These are phyloP conservation scores for Gandaritis pyraliata DNA, from an alignment of 2,888 invertebrate genomes.

Conservation along the genomic window DNA sequence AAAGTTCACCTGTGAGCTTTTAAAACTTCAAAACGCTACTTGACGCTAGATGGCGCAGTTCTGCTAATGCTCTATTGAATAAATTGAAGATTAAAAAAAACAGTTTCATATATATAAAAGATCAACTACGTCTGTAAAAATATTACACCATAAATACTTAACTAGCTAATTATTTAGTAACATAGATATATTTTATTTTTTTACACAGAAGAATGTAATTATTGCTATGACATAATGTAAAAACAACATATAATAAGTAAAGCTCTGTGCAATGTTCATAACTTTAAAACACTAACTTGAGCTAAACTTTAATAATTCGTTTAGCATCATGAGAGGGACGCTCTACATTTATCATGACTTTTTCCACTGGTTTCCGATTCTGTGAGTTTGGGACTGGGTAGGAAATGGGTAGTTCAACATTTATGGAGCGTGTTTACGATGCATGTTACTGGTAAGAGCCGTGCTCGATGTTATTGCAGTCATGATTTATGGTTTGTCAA, in stretches of 20 bases:
- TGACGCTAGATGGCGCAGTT: conserved; percentile 55
- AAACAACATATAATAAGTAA: too few relatives aligned
- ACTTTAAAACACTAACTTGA: too few relatives aligned
- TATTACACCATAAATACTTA: too few relatives aligned
- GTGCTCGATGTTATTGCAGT: conserved; percentile 10
- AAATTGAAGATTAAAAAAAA: not conserved
- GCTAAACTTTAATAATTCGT: too few relatives aligned
- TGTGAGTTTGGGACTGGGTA: conserved; percentile 7
- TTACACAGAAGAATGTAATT: too few relatives aligned
- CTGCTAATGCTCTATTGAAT: not conserved
- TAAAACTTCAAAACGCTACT: conserved; percentile 49
- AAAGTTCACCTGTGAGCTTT: conserved; percentile 18
- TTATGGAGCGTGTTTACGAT: conserved; percentile 18
- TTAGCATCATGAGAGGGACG: not conserved
- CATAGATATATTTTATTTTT: too few relatives aligned
- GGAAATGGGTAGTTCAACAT: conserved; percentile 10
- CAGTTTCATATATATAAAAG: too few relatives aligned
- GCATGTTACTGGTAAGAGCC: conserved; percentile 10
- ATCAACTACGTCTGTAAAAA: too few relatives aligned
- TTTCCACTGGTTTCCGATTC: not conserved
- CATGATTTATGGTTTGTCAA: conserved; percentile 8
- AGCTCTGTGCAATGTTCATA: too few relatives aligned
- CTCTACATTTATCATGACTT: not conserved
- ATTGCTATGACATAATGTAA: too few relatives aligned
- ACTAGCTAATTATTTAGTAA: too few relatives aligned